phyloP scores from a whole-genome alignment of 2,888 invertebrate species.

The Acanthosepion lycidas region DNA sequence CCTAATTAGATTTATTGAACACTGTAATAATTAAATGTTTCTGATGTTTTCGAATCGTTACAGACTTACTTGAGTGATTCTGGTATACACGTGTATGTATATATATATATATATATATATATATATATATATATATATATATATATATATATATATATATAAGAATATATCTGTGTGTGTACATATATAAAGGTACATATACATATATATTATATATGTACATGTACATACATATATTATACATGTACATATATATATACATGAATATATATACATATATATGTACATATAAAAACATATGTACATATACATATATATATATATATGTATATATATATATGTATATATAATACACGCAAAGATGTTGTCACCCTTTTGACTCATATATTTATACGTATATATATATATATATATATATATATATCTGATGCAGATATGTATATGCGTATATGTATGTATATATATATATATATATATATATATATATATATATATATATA shows the following conservation, averaged over 20 bases:
- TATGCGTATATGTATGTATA: no score
- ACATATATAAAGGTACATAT: not conserved
- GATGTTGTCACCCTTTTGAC: no score
- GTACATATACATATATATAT: not conserved
- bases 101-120: not conserved
- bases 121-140: constrained; percentile 36
- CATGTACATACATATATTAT: not conserved
- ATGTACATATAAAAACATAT: not conserved
- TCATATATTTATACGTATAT: no score
- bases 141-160: constrained; percentile 36
- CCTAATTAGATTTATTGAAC: no score
- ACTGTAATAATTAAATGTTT: not conserved
- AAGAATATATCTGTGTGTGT: not conserved
- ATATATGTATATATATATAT: not conserved
- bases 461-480: no score
- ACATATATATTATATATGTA: not conserved
- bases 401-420: no score
- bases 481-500: no score
- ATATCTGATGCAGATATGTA: no score
- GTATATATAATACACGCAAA: not conserved
- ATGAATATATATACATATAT: not conserved
- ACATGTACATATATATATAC: not conserved
- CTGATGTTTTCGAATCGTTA: not conserved
- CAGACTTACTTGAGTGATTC: not conserved
- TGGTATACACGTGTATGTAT: not conserved